Percentiles rank a stretch among this genome's conserved stretches.
Conservation (phyloP, 2,888 invertebrate genomes). For the Clepsis dumicolana region DNA sequence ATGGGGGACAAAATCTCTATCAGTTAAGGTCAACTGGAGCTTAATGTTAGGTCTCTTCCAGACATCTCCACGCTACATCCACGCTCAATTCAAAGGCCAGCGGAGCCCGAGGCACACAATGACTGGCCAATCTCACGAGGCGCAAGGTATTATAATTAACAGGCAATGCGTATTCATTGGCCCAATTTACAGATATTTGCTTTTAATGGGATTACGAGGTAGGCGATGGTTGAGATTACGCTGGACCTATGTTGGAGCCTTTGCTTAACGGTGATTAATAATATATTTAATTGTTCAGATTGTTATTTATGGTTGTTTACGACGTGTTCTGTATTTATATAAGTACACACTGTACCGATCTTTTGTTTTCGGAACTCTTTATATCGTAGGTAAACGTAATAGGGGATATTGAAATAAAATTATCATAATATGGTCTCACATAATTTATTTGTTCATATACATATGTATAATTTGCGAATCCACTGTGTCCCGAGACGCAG, state of each 20-base stretch:
- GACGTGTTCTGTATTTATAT: constrained; percentile 35
- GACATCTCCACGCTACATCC: not conserved
- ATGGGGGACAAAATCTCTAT: too few species aligned
- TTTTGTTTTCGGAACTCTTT: too few species aligned
- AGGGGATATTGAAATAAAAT: constrained; percentile 49
- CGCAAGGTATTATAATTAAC: constrained; percentile 67
- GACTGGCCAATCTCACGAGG: constrained; percentile 57
- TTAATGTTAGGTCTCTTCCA: constrained; percentile 29
- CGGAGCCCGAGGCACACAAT: constrained; percentile 52
- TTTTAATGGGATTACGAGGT: constrained; percentile 55
- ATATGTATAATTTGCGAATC: constrained; percentile 86
- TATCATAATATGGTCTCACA: constrained; percentile 76
- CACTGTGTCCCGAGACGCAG: constrained; percentile 84
- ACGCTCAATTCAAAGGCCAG: constrained; percentile 12
- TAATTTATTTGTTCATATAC: constrained; percentile 86
- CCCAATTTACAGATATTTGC: constrained; percentile 63
- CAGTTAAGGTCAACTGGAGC: too few species aligned
- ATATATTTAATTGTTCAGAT: constrained; percentile 22
- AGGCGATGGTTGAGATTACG: constrained; percentile 20
- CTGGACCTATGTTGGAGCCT: constrained; percentile 15
- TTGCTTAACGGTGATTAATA: constrained; percentile 16
- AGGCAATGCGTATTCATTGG: constrained; percentile 66
- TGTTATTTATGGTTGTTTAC: constrained; percentile 38
- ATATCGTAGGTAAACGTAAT: too few species aligned
- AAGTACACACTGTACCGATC: too few species aligned